Evolutionary conservation across 2,888 invertebrate species (phyloP).

Genomic region (Alloscopus bannaensis): DNA sequence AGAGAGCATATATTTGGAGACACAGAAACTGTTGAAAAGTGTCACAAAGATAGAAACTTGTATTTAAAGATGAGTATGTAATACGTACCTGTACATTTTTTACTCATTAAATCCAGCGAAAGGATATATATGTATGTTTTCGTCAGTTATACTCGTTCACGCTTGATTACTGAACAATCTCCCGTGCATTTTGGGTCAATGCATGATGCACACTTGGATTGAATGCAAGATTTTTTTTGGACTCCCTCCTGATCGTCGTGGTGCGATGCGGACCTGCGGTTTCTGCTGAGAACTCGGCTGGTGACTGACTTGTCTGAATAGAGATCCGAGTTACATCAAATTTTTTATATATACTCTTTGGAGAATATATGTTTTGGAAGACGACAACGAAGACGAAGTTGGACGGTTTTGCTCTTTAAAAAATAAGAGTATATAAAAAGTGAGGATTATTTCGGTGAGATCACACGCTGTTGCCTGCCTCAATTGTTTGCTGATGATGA

Average conservation of each 20-base stretch:
- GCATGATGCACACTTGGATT: background rate
- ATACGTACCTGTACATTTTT: too few species aligned
- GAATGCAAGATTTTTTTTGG: slow-evolving; percentile 44
- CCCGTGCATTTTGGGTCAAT: slow-evolving; percentile 20
- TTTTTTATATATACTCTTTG: background rate
- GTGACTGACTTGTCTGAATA: slow-evolving; percentile 61
- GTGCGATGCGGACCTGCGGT: slow-evolving; percentile 65
- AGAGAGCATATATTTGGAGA: too few species aligned
- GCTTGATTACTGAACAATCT: background rate
- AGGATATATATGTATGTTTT: too few species aligned
- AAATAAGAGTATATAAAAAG: slow-evolving; percentile 20
- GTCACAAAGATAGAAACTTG: too few species aligned
- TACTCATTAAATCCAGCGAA: too few species aligned
- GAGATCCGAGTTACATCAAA: background rate
- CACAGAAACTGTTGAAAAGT: too few species aligned
- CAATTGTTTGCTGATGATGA: slow-evolving; percentile 60
- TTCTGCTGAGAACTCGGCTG: slow-evolving; percentile 64
- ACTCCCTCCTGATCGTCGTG: slow-evolving; percentile 63
- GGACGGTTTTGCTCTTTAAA: slow-evolving; percentile 54
- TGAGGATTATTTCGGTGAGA: slow-evolving; percentile 61
- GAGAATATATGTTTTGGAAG: slow-evolving; percentile 14
- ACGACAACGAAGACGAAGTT: slow-evolving; percentile 37
- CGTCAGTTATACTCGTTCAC: too few species aligned
- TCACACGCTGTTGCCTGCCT: slow-evolving; percentile 66
- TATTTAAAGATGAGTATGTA: too few species aligned